Evolutionary conservation across 2,113 vertebrate genomes (phyloP), one percentile per base, ranked within the genome.

Genomic region (Syrmaticus mikado): DNA sequence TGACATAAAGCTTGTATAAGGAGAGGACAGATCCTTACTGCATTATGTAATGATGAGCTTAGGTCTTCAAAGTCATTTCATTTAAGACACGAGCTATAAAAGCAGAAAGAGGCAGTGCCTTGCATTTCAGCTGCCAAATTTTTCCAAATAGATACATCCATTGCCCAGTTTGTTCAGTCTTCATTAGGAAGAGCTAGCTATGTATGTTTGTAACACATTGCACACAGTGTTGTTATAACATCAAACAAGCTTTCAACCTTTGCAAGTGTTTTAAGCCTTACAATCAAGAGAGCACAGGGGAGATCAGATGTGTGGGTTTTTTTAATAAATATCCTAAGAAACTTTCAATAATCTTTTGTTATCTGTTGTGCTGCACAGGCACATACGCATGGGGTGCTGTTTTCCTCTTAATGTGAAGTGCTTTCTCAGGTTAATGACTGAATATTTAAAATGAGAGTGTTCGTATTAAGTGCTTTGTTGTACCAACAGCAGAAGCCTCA

Each of bases 371-470:
- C 72, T 62, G 46, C 65, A 58, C 4, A 78, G 45, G 46, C 18
- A 41, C 57, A 61, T 24, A 24, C 7, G 8, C 84, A 80, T 76
- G 46, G 46, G 65, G 30, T 84, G 77, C 80, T 40, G 61, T 52
- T 82, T 81, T 68, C 52, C 57, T 87, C 22, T 66, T 64, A 16
- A 85, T 22, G 13, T 77, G 82, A 89, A 95, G 60, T 19, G 75
- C 40, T 89, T 93, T 64, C 80, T 89, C 84, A 73, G 84, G 88
- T 79, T 94, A 96, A 95, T 87, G 73, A 71, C 83, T 50, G 66
- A 94, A 79, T 72, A 79, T 92, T 96, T 95, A 75, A 94, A 92
- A 87, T 68, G 73, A 82, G 52, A 91, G 94, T 85, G 83, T 89
- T 90, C 10, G 15, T 58, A 94, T 72, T 65, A 89, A 91, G 93